Evolutionary conservation across 2,888 invertebrate species (phyloP).

Genomic region (Augochlorella aurata): DNA sequence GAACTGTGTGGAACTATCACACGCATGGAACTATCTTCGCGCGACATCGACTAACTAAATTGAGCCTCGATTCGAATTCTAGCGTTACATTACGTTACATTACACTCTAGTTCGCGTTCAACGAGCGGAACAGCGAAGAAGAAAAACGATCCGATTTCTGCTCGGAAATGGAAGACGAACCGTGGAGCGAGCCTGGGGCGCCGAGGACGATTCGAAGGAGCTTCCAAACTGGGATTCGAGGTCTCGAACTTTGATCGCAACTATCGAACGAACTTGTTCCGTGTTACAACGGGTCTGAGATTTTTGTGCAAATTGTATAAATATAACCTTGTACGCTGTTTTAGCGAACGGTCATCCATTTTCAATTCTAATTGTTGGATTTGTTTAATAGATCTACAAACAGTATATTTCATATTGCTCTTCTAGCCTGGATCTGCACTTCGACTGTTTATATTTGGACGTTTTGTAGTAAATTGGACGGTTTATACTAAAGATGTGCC

Average conservation of each 20-base stretch:
- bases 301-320: background rate
- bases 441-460: too few species aligned
- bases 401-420: too few species aligned
- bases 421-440: too few species aligned
- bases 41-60: constrained; percentile 74
- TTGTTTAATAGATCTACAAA: too few species aligned
- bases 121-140: background rate
- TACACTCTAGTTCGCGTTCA: background rate
- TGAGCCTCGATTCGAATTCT: constrained; percentile 79
- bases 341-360: too few species aligned
- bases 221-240: too few species aligned
- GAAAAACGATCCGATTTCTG: constrained; percentile 26
- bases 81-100: constrained; percentile 46
- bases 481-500: too few species aligned
- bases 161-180: constrained; percentile 47
- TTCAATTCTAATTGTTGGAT: too few species aligned
- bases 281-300: background rate
- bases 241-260: too few species aligned
- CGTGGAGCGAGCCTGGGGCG: background rate
- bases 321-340: background rate
- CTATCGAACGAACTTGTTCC: background rate
- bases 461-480: too few species aligned
- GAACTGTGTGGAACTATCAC: constrained; percentile 17
- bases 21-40: constrained; percentile 16
- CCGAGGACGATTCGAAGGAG: background rate